A percentile compares a stretch with the other conserved stretches of the same genome.
phyloP scores from a whole-genome alignment of 2,888 invertebrate genomes.

The Dioctria rufipes region DNA sequence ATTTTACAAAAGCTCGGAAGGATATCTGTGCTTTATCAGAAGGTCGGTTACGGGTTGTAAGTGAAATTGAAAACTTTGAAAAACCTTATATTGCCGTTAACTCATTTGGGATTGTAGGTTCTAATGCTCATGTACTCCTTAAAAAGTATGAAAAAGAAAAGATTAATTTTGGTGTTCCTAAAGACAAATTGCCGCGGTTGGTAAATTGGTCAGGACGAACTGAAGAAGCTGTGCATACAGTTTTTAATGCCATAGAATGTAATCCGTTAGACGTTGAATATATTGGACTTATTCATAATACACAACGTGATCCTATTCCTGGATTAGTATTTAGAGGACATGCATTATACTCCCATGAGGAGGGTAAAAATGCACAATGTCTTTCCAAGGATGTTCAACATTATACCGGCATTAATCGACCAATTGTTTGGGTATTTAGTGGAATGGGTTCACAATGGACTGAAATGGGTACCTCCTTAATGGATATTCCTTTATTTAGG shows the following conservation, averaged over 20 bases:
- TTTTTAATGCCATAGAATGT: constrained; percentile 78
- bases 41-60: constrained; percentile 80
- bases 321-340: constrained; percentile 86
- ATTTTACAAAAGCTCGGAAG: constrained; percentile 78
- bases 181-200: constrained; percentile 80
- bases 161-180: constrained; percentile 75
- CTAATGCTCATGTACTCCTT: constrained; percentile 76
- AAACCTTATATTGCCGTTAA: constrained; percentile 87
- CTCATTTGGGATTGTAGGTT: constrained; percentile 95
- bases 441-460: constrained; percentile 94
- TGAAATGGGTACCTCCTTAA: constrained; percentile 84
- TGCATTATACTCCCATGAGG: constrained; percentile 71
- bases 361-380: constrained; percentile 63
- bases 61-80: constrained; percentile 79
- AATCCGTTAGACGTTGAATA: constrained; percentile 77
- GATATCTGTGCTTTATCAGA: constrained; percentile 77
- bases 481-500: constrained; percentile 82
- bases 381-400: constrained; percentile 74
- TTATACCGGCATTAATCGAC: constrained; percentile 77
- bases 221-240: constrained; percentile 79
- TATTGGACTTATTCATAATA: constrained; percentile 75
- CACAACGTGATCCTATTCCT: constrained; percentile 74
- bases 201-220: constrained; percentile 85
- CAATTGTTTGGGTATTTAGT: constrained; percentile 91
- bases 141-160: constrained; percentile 65